Base-by-base conservation (phyloP, 2,888 invertebrate genomes). In the Cosmia trapezina region DNA sequence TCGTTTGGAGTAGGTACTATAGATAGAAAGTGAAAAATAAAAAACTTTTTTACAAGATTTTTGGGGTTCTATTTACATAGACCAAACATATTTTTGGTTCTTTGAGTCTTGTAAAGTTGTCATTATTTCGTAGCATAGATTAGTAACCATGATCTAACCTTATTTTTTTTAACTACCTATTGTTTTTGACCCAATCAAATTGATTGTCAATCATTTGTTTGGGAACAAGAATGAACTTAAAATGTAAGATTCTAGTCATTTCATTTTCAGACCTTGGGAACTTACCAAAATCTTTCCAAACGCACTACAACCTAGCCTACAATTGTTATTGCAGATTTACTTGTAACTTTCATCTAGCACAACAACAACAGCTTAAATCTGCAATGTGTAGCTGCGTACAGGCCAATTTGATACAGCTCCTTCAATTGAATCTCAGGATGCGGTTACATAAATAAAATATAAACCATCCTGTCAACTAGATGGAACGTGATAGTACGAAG, bases 371-470 rank as follows among this genome's bases (percentile, higher is more conserved):
- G 28, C 14, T 43, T 33, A 14, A 70, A n/a, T 41, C 17, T 37
- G 33, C 49, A 61, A 1, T 28, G 28, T 28, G 28, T 28, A 28
- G 28, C n/a, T 74, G 53, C 41, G 28, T 11, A n/a, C 22, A 7
- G 6, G 17, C 7, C 51, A 76, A 43, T 22, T 64, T n/a, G n/a
- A 63, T 47, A 33, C 19, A 51, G 22, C 22, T 63, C 14, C 12
- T 11, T 60, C 53, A 76, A 76, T 76, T 64, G 73, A 54, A 33
- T 49, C 11, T 22, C 22, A 63, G 57, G 62, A 53, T 70, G 5
- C 6, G 17, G 57, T 33, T 33, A 57, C 41, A 47, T 9, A 28
- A 28, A 28, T 28, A 28, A 37, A 12, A 45, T 61, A 47, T 57
- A 68, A 57, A 45, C 19, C 2, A 54, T 2, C 17, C 28, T 57